Base-by-base conservation (phyloP, 1,140 invertebrate species). In the Muscidifurax raptorellus region DNA sequence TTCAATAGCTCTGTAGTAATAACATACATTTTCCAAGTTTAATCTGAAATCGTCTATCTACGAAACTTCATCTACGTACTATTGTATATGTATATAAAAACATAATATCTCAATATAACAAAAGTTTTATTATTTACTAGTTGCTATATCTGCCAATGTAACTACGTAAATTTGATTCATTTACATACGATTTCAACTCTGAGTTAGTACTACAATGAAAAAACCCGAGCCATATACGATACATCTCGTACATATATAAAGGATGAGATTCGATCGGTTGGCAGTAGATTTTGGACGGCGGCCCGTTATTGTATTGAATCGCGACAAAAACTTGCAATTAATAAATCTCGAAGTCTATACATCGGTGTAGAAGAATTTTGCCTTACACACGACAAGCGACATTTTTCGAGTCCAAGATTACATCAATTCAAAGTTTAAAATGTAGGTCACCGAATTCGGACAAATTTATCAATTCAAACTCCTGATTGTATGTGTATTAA, bases 1-100 rank as follows among this genome's bases (percentile, higher is more conserved):
- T 76, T 81, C 30, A 77, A 85, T 80, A 85, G 78, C 78, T 85
- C 84, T 85, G 84, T 77, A 85, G 52, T 76, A 64, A 80, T 80
- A 76, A 76, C 81, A 82, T 82, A 82, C 32, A 82, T 82, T 82
- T 82, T 59, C 30, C 22, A 74, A 82, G 9, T 76, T 67, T 28
- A 40, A 36, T 82, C 25, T 66, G 1, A 66, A 76, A 66, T 47
- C 9, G 7, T 82, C 47, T 59, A 74, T 82, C 80, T 82, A 82
- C 80, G 22, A 52, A 30, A 82, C n/a, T 59, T 25, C 12, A 76
- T 82, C 81, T 82, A 82, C 81, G 10, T 13, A 82, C 71, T 66
- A 76, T 80, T 66, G 2, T 67, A 10, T 64, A 74, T 28, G 25
- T 27, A 28, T 71, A 40, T 36, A 74, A n/a, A 30, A 71, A 22